These are phyloP conservation scores for Mus musculus DNA, from an alignment of 2,113 vertebrate species.

Conservation along the genomic window GRCm39 chr3:149747501-149748000, in stretches of 20 bases:
- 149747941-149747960: neutral
- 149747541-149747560: conserved; percentile 23
- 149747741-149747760: neutral
- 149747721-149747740: neutral
- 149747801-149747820: neutral
- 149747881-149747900: neutral
- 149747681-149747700: neutral
- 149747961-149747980: neutral
- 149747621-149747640: neutral
- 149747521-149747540: neutral
- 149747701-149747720: neutral
- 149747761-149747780: neutral
- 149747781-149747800: neutral
- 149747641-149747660: neutral
- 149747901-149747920: neutral
- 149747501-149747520: neutral
- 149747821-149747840: neutral
- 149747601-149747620: conserved; percentile 7
- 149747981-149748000: neutral
- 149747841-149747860: neutral
- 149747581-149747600: neutral
- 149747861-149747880: neutral
- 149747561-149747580: neutral
- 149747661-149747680: neutral
- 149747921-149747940: accelerated